phyloP scores from a whole-genome alignment of 2,113 vertebrate species.

The Nothoprocta pentlandii region DNA sequence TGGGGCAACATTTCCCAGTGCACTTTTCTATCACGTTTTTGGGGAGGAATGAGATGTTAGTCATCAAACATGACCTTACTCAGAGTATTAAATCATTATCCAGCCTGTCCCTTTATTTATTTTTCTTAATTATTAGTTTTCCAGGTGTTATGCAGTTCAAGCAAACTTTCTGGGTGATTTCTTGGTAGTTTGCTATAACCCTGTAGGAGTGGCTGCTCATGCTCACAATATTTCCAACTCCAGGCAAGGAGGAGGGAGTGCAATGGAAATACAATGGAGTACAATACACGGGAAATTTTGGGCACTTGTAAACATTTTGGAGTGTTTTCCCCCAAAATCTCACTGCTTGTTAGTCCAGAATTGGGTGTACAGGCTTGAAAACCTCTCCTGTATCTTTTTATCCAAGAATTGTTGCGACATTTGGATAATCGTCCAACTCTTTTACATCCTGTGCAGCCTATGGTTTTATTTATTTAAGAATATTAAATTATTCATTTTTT shows the following conservation, averaged over 20 bases:
- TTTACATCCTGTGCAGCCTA: too few relatives aligned
- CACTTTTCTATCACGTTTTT: background rate
- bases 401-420: too few relatives aligned
- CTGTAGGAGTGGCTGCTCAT: background rate
- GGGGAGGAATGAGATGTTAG: background rate
- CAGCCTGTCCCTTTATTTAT: background rate
- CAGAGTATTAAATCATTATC: background rate
- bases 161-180: background rate
- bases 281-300: too few relatives aligned
- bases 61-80: background rate
- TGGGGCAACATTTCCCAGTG: too few relatives aligned
- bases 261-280: too few relatives aligned
- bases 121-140: background rate
- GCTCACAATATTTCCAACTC: fast-evolving
- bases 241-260: background rate
- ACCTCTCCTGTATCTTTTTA: too few relatives aligned
- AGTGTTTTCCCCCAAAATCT: background rate
- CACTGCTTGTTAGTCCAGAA: background rate
- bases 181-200: background rate
- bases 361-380: background rate
- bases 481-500: too few relatives aligned
- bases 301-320: background rate
- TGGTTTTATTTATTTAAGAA: too few relatives aligned
- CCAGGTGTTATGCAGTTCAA: background rate
- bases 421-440: too few relatives aligned